Percentiles rank a stretch among this genome's conserved stretches.
Evolutionary conservation across 2,797 vertebrate genomes (phyloP).

Genomic region (Poeciliopsis paucimaculata): DNA sequence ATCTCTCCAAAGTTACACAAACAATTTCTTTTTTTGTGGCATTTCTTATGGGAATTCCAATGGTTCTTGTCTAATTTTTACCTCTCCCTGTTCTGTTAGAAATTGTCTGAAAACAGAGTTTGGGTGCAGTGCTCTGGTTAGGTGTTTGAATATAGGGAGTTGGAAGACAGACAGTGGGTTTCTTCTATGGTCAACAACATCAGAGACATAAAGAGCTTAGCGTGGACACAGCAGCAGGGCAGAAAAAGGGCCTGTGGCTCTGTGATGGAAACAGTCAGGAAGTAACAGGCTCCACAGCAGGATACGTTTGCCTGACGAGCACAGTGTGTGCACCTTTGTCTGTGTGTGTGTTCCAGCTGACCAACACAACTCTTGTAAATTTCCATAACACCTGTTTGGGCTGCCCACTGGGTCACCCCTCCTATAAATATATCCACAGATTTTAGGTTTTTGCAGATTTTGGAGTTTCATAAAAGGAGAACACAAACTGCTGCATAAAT

Average conservation of each 20-base stretch:
- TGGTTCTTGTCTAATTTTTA: not conserved
- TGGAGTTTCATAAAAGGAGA: constrained; percentile 25
- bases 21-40: not conserved
- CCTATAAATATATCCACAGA: constrained; percentile 3
- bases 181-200: constrained; percentile 37
- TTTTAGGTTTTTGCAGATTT: constrained; percentile 25
- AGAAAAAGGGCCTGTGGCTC: constrained; percentile 71
- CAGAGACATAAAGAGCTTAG: constrained; percentile 52
- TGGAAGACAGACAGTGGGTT: constrained; percentile 5
- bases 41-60: not conserved
- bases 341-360: constrained; percentile 12
- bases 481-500: constrained; percentile 22
- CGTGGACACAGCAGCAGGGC: constrained; percentile 59
- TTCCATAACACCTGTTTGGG: constrained; percentile 26
- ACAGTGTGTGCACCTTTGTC: constrained; percentile 19
- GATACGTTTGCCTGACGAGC: constrained; percentile 56
- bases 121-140: not conserved
- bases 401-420: not conserved
- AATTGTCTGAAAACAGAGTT: constrained; percentile 29
- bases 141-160: not conserved
- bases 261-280: constrained; percentile 74
- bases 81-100: constrained; percentile 16
- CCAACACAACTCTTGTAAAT: constrained; percentile 15
- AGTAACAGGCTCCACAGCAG: constrained; percentile 61
- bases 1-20: constrained; percentile 31